Conservation (phyloP, 2,888 invertebrate genomes). For the Noctua janthe region DNA sequence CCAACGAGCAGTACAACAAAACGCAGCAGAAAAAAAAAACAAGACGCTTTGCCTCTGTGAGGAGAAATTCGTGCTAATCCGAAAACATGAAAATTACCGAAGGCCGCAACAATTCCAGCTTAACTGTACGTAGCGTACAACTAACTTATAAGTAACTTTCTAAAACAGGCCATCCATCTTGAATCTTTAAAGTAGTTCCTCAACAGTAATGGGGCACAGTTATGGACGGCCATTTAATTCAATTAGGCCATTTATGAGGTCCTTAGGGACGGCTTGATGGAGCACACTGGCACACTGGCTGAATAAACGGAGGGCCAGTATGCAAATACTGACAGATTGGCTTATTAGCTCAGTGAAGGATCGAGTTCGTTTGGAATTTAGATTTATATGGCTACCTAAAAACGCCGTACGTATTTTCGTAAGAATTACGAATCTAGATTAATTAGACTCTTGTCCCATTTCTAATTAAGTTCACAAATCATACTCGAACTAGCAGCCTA, state of each 20-base stretch:
- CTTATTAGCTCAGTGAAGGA: slow-evolving; percentile 17
- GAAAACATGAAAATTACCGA: not conserved
- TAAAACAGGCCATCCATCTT: slow-evolving; percentile 1
- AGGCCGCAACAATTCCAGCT: not conserved
- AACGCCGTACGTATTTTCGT: not conserved
- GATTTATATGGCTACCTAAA: not conserved
- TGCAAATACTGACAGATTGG: slow-evolving; percentile 43
- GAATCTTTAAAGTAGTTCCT: slow-evolving; percentile 33
- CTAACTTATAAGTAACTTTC: not conserved
- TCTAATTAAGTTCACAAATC: not conserved
- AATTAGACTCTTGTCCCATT: not conserved
- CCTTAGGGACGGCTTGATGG: slow-evolving; percentile 31
- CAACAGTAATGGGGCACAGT: slow-evolving; percentile 36
- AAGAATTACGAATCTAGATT: not conserved
- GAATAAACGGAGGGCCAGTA: slow-evolving; percentile 18
- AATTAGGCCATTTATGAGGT: slow-evolving; percentile 49
- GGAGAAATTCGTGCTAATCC: not conserved
- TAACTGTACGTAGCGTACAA: not conserved
- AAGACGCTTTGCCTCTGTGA: not conserved
- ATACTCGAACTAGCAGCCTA: not conserved
- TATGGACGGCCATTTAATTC: slow-evolving; percentile 49
- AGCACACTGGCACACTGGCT: not conserved
- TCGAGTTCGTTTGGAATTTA: slow-evolving; percentile 1
- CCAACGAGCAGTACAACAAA: not conserved
- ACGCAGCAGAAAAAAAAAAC: not conserved